phyloP scores from a whole-genome alignment of 2,797 vertebrate genomes.

The Poeciliopsis gracilis region DNA sequence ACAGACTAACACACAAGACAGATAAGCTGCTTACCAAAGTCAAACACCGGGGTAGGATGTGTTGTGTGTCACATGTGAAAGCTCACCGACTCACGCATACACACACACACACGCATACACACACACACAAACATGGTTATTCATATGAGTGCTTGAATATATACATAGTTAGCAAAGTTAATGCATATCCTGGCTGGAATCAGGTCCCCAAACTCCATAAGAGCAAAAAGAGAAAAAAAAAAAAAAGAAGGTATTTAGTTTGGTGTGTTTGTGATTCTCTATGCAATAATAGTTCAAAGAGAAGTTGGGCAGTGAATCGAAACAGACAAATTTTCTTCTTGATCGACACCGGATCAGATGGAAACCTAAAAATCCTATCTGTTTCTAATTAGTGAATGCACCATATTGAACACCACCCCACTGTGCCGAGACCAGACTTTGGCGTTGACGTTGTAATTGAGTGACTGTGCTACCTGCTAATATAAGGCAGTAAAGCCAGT shows the following conservation, averaged over 20 bases:
- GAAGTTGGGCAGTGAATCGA: not conserved
- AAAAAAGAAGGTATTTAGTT: constrained; percentile 22
- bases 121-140: not conserved
- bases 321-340: not conserved
- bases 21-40: constrained; percentile 79
- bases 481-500: not conserved
- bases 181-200: not conserved
- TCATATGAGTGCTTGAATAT: constrained; percentile 38
- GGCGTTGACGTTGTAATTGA: not conserved
- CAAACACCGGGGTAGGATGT: constrained; percentile 73
- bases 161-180: constrained; percentile 32
- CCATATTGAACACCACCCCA: not conserved
- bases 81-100: constrained; percentile 38
- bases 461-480: not conserved
- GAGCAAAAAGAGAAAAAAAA: not conserved
- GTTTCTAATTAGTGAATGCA: not conserved
- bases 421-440: not conserved
- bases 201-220: constrained; percentile 1
- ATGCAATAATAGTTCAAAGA: not conserved
- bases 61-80: constrained; percentile 70
- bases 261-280: constrained; percentile 23
- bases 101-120: constrained; percentile 14
- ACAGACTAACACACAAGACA: constrained; percentile 65
- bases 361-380: not conserved
- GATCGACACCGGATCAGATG: not conserved